phyloP scores from a whole-genome alignment of 2,888 invertebrate species.

The Polyommatus iphigenia region DNA sequence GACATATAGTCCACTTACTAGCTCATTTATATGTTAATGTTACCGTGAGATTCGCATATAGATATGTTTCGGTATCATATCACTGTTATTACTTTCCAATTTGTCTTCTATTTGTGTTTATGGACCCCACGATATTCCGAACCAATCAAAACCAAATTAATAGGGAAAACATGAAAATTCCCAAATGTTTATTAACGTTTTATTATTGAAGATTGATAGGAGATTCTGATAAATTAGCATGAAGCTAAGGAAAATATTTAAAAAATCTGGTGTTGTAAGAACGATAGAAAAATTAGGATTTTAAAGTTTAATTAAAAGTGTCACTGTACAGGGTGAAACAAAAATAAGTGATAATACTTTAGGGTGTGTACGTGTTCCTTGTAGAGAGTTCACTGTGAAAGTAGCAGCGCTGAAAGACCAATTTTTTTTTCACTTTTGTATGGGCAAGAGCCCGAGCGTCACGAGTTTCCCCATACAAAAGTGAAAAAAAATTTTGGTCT shows the following conservation, averaged over 20 bases:
- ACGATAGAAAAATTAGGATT: no score
- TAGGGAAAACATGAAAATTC: conserved; percentile 28
- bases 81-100: conserved; percentile 80
- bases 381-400: no score
- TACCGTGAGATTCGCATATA: conserved; percentile 71
- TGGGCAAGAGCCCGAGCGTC: no score
- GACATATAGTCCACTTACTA: conserved; percentile 72
- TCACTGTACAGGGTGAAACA: no score
- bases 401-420: no score
- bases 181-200: neutral
- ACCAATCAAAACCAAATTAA: conserved; percentile 20
- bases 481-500: no score
- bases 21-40: conserved; percentile 80
- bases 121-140: conserved; percentile 54
- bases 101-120: conserved; percentile 76
- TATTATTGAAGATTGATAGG: neutral
- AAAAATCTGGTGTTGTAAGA: neutral
- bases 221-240: neutral
- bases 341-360: no score
- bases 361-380: no score
- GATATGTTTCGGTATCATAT: conserved; percentile 76
- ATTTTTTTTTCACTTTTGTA: no score
- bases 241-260: neutral
- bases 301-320: no score
- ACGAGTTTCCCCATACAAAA: no score